phyloP scores from a whole-genome alignment of 1,140 invertebrate genomes.

The Bombus picipes region DNA sequence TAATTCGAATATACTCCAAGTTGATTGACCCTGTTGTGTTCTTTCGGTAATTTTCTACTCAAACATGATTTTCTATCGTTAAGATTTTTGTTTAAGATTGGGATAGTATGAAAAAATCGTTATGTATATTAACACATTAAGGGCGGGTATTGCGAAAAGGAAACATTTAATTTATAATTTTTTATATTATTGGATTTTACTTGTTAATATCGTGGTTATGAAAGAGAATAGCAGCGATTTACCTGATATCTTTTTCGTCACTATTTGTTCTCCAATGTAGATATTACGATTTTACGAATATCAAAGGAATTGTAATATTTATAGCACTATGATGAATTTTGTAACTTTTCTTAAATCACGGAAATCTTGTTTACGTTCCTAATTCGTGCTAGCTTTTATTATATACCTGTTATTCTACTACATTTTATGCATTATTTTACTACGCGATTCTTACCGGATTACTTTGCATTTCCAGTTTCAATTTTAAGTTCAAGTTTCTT shows the following conservation, averaged over 20 bases:
- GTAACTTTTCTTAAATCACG: too few relatives aligned
- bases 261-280: neutral
- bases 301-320: neutral
- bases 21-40: neutral
- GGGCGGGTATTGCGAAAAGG: too few relatives aligned
- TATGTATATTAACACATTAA: too few relatives aligned
- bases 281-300: neutral
- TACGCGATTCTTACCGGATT: too few relatives aligned
- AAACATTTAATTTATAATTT: too few relatives aligned
- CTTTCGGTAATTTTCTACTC: neutral
- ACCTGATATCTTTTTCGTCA: neutral
- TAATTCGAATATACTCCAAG: neutral
- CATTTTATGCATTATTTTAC: neutral
- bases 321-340: neutral
- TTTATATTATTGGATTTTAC: too few relatives aligned
- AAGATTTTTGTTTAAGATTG: too few relatives aligned
- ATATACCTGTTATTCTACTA: neutral
- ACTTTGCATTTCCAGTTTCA: too few relatives aligned
- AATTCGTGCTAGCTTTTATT: neutral
- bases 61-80: too few relatives aligned
- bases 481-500: too few relatives aligned
- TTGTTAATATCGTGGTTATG: too few relatives aligned
- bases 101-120: too few relatives aligned
- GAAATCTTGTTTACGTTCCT: neutral
- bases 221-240: neutral